Base-by-base conservation (phyloP, 2,888 invertebrate genomes). In the Lasioglossum malachurum region DNA sequence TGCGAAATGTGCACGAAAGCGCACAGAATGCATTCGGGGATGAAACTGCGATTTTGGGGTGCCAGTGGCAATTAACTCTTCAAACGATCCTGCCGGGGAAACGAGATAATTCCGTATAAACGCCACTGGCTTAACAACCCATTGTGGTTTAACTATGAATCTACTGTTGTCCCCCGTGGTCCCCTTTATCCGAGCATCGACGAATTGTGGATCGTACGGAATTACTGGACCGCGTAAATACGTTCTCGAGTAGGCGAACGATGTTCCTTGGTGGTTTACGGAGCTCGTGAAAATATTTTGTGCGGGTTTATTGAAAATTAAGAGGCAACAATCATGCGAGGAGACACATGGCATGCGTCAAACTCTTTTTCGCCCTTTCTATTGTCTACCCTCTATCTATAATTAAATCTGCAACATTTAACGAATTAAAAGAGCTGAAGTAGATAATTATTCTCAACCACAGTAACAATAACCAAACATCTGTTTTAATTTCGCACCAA, bases 71-170 rank as follows among this genome's bases (percentile, higher is more conserved):
- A 92, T 91, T 92, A 92, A 91, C 87, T 91, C 85, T 84, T 86
- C 81, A 80, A 87, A 75, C 82, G 83, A 83, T 84, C 46, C 60
- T 64, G 19, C 19, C 84, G 78, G 81, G 74, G 78, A 86, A 89
- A 89, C 88, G 86, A 90, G 88, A 92, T 92, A 90, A 92, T 92
- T 91, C 87, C 87, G 87, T 87, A 93, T 92, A 87, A 93, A 92
- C 87, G 88, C 83, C 81, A 78, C 78, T 41, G 80, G 87, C 80
- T 92, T 89, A 89, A 90, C 86, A 86, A 91, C 75, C 87, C 75
- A 89, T 91, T 87, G 86, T 82, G 88, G 84, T 88, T 89, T 83
- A 83, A 72, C 85, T 82, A 84, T 84, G 77, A 83, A 75, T 76
- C 78, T 27, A 67, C 41, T 69, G 38, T 73, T 75, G 38, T 57